phyloP scores from a whole-genome alignment of 2,797 vertebrate species.

The Phataginus tricuspis region DNA sequence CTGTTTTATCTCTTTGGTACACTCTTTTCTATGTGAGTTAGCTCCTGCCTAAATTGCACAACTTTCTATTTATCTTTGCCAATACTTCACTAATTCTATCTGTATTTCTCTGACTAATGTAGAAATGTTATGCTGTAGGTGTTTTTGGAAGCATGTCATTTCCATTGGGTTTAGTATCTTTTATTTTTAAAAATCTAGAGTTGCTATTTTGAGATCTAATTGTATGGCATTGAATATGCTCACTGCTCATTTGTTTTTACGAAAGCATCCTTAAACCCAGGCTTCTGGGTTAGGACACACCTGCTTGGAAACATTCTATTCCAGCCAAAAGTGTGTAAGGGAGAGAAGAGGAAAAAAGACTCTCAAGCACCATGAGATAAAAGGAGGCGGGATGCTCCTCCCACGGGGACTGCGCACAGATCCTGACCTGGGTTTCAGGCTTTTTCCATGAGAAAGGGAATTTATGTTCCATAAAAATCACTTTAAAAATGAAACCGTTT shows the following conservation, averaged over 20 bases:
- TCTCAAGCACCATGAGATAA: background rate
- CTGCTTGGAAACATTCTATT: slow-evolving; percentile 28
- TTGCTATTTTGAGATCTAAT: slow-evolving; percentile 61
- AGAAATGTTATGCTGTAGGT: slow-evolving; percentile 1
- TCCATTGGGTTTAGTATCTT: slow-evolving; percentile 10
- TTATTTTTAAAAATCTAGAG: slow-evolving; percentile 47
- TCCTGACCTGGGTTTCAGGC: background rate
- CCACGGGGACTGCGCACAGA: background rate
- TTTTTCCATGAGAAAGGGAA: background rate
- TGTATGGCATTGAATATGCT: slow-evolving; percentile 5
- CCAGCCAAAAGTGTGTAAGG: background rate
- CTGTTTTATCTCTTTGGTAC: background rate
- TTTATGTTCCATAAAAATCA: background rate
- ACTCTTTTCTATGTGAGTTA: background rate
- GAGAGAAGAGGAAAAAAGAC: background rate
- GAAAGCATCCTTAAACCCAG: background rate
- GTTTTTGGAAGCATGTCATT: slow-evolving; percentile 58
- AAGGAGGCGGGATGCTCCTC: background rate
- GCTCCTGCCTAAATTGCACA: background rate
- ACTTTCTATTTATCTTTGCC: slow-evolving; percentile 19
- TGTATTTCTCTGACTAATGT: slow-evolving; percentile 1
- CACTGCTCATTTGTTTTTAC: slow-evolving; percentile 40
- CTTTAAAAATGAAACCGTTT: background rate
- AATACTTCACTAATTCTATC: slow-evolving; percentile 17
- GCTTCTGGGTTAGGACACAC: slow-evolving; percentile 53